A percentile compares a stretch with the other conserved stretches of the same genome.
phyloP scores from a whole-genome alignment of 35 echinoderm and acorn worm species.

The Hemicentrotus pulcherrimus region DNA sequence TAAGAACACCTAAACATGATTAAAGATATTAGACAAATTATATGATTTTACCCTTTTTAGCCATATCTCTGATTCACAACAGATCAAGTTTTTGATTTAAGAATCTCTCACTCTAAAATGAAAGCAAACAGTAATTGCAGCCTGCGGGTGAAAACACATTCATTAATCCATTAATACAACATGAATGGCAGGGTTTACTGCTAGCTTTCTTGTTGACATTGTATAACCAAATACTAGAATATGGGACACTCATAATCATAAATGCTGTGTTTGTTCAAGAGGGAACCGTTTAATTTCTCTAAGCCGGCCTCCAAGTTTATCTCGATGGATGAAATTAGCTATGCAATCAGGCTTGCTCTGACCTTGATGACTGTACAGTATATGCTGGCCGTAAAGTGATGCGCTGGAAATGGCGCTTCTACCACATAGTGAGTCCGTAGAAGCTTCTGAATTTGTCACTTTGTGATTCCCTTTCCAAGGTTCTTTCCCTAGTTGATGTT shows the following conservation, averaged over 20 bases:
- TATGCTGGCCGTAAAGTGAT: background rate
- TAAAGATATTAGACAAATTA: too few species aligned
- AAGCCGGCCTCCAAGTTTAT: background rate
- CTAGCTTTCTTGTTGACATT: background rate
- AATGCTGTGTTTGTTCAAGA: background rate
- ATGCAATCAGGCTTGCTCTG: background rate
- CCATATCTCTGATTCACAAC: too few species aligned
- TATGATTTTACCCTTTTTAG: too few species aligned
- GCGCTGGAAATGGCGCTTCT: background rate
- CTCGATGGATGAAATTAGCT: background rate
- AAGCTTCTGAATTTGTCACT: background rate
- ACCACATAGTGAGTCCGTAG: background rate
- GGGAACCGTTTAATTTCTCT: background rate
- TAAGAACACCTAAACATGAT: too few species aligned
- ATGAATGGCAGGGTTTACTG: background rate
- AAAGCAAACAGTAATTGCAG: too few species aligned
- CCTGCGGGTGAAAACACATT: background rate
- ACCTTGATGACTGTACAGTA: background rate
- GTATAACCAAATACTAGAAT: background rate
- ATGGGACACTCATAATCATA: background rate
- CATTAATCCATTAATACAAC: background rate
- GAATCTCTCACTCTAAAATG: too few species aligned
- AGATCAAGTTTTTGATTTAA: too few species aligned
- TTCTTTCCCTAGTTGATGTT: background rate
- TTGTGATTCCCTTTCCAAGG: background rate